These are phyloP conservation scores for Bactericera cockerelli DNA, from an alignment of 1,140 invertebrate genomes.

Conservation along the genomic window DNA sequence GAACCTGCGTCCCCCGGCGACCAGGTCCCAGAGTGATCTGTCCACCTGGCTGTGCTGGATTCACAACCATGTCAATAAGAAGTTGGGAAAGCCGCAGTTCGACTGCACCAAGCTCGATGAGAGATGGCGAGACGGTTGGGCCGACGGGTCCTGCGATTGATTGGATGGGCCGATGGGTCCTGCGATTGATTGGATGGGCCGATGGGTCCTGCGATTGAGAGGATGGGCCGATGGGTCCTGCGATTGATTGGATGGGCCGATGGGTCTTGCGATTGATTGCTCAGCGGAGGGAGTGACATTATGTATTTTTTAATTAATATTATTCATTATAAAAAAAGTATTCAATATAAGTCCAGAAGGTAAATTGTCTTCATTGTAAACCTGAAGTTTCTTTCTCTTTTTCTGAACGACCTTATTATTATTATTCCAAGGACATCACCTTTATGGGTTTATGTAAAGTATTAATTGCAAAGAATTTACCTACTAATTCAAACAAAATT, in stretches of 20 bases:
- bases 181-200: conserved; percentile 44
- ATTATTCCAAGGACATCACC: no score
- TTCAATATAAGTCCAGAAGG: no score
- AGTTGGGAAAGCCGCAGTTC: conserved; percentile 79
- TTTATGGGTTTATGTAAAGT: no score
- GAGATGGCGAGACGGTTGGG: conserved; percentile 88
- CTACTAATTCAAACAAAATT: no score
- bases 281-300: no score
- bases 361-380: no score
- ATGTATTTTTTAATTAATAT: no score
- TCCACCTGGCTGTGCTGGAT: conserved; percentile 83
- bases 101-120: conserved; percentile 84
- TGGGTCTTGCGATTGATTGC: no score
- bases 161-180: conserved; percentile 67
- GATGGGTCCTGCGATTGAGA: conserved; percentile 69
- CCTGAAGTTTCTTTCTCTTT: no score
- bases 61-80: conserved; percentile 86
- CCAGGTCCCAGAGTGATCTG: conserved; percentile 49
- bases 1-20: conserved; percentile 46
- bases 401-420: no score
- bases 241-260: conserved; percentile 15
- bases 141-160: conserved; percentile 71
- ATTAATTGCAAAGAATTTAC: no score
- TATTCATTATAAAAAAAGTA: no score
- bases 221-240: conserved; percentile 81